Conservation (phyloP, 2,888 invertebrate genomes). For the Acanthopleura granulata region DNA sequence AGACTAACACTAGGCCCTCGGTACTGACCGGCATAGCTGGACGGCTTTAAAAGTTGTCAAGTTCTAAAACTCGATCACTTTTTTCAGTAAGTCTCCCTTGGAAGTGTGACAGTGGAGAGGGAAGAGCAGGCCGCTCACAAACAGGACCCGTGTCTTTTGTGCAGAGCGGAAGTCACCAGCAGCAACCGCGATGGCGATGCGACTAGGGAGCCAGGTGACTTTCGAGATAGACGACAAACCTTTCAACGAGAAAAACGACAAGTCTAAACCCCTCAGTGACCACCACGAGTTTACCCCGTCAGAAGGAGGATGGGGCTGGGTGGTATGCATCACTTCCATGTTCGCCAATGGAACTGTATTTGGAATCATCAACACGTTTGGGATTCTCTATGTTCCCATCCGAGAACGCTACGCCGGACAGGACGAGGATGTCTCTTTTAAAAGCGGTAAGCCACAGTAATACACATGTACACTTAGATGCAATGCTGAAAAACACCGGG, state of each 20-base stretch:
- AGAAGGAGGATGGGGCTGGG: constrained; percentile 86
- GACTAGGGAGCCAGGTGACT: constrained; percentile 8
- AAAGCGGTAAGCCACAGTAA: constrained; percentile 78
- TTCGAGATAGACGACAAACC: constrained; percentile 5
- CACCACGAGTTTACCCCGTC: constrained; percentile 43
- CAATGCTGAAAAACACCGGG: too few relatives aligned
- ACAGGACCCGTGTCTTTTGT: too few relatives aligned
- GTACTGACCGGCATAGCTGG: too few relatives aligned
- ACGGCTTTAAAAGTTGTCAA: too few relatives aligned
- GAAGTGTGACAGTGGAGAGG: too few relatives aligned
- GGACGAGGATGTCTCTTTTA: constrained; percentile 82
- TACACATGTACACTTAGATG: too few relatives aligned
- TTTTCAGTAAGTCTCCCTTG: too few relatives aligned
- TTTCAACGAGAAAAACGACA: neutral
- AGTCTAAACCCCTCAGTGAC: neutral
- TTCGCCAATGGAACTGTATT: constrained; percentile 91
- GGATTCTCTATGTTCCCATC: constrained; percentile 78
- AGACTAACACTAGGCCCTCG: too few relatives aligned
- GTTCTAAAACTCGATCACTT: too few relatives aligned
- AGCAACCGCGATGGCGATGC: neutral
- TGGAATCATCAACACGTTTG: constrained; percentile 90
- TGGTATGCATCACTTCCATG: constrained; percentile 87
- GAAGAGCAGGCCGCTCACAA: too few relatives aligned
- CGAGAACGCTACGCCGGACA: constrained; percentile 75
- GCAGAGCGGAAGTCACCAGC: too few relatives aligned